phyloP scores from a whole-genome alignment of 2,888 invertebrate genomes.

The Plagiodera versicolora region DNA sequence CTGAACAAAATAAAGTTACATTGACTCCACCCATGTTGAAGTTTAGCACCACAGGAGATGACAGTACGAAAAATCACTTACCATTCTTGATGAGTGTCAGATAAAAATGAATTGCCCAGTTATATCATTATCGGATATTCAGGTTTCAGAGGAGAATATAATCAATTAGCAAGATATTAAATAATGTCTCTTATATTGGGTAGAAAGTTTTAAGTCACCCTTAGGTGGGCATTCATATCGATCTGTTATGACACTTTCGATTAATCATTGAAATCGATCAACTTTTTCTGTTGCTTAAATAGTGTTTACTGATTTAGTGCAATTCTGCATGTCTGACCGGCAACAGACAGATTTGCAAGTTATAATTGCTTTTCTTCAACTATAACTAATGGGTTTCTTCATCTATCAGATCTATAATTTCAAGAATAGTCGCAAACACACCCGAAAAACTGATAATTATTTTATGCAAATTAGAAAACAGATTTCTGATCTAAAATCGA shows the following conservation, averaged over 20 bases:
- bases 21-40: not conserved
- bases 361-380: not conserved
- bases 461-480: not conserved
- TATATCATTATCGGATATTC: not conserved
- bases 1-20: too few species aligned
- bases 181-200: not conserved
- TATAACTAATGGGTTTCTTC: not conserved
- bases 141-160: not conserved
- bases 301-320: not conserved
- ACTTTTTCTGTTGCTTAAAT: not conserved
- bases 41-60: not conserved
- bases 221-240: not conserved
- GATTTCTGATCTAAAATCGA: not conserved
- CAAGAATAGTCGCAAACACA: not conserved
- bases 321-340: not conserved
- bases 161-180: not conserved
- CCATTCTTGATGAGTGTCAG: not conserved
- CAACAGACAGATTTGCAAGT: not conserved
- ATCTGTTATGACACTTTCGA: not conserved
- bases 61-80: not conserved
- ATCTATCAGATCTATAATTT: not conserved
- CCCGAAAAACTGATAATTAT: not conserved
- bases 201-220: not conserved
- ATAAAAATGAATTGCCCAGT: not conserved
- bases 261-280: not conserved